phyloP scores from a whole-genome alignment of 2,797 vertebrate species.

The Danio jaintianensis region DNA sequence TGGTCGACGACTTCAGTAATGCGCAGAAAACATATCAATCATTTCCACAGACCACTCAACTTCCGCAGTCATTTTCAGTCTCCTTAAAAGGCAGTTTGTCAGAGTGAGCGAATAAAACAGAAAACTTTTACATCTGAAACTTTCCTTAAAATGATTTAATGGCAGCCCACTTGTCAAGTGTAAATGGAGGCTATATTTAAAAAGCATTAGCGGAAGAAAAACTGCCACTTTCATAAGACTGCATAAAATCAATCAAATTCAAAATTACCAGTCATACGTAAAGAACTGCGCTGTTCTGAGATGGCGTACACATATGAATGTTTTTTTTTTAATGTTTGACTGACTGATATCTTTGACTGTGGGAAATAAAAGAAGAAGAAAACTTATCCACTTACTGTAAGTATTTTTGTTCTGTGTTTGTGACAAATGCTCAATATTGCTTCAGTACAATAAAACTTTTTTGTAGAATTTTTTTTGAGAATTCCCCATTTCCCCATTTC shows the following conservation, averaged over 20 bases:
- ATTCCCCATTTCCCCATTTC: no score
- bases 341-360: not conserved
- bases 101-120: slow-evolving; percentile 6
- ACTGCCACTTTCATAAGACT: slow-evolving; percentile 27
- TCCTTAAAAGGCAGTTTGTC: slow-evolving; percentile 33
- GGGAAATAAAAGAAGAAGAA: no score
- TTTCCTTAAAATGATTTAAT: slow-evolving; percentile 46
- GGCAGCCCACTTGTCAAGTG: slow-evolving; percentile 16
- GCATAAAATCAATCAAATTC: not conserved
- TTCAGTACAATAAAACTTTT: no score
- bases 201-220: slow-evolving; percentile 36
- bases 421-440: no score
- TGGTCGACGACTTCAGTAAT: slow-evolving; percentile 3
- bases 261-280: not conserved
- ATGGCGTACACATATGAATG: not conserved
- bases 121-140: slow-evolving; percentile 45
- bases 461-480: no score
- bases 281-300: no score
- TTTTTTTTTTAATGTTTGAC: not conserved
- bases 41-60: slow-evolving; percentile 16
- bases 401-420: no score
- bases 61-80: slow-evolving; percentile 19
- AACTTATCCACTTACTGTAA: no score
- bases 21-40: not conserved
- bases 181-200: slow-evolving; percentile 45